phyloP scores from a whole-genome alignment of 2,888 invertebrate genomes.

The Bugulina stolonifera region DNA sequence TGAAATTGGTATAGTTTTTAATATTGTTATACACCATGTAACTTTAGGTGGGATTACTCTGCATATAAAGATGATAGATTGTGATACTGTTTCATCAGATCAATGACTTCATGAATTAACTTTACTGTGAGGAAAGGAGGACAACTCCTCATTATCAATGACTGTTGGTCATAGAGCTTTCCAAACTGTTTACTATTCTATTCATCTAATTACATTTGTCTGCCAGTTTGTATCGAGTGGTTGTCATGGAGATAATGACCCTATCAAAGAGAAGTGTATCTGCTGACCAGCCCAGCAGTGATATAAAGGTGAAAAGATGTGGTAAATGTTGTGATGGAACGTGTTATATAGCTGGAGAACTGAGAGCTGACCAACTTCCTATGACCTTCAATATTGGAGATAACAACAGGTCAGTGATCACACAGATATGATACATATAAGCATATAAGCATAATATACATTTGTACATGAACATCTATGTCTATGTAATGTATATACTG shows the following conservation, averaged over 20 bases:
- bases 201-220: not conserved
- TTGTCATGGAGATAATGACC: not conserved
- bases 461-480: no score
- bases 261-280: not conserved
- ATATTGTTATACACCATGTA: no score
- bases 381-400: conserved; percentile 74
- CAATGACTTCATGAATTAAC: no score
- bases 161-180: no score
- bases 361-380: conserved; percentile 62
- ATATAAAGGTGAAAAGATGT: not conserved
- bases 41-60: no score
- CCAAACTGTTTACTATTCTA: not conserved
- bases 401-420: conserved; percentile 62
- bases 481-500: no score
- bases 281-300: not conserved
- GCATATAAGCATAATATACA: no score
- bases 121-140: not conserved
- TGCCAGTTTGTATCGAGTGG: not conserved
- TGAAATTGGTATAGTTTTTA: no score
- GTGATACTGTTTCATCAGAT: no score
- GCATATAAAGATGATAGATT: no score
- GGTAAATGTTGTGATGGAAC: conserved; percentile 61
- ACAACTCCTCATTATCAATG: not conserved
- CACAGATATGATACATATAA: no score
- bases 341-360: conserved; percentile 78